phyloP scores from a whole-genome alignment of 2,113 vertebrate species.

The Phylloscopus trochiloides region DNA sequence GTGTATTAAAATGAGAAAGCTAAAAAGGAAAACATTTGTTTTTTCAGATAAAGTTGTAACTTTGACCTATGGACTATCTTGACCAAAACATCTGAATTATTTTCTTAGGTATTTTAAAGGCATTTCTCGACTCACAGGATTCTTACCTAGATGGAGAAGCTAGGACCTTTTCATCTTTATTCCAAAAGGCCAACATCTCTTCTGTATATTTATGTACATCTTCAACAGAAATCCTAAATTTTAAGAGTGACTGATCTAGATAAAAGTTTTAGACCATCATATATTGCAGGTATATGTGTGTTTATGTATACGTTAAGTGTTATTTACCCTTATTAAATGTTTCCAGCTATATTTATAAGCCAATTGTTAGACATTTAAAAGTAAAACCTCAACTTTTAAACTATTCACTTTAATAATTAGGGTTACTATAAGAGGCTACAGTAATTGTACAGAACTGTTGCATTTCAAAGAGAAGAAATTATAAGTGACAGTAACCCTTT shows the following conservation, averaged over 20 bases:
- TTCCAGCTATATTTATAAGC: not conserved
- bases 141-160: not conserved
- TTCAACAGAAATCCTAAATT: not conserved
- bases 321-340: not conserved
- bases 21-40: not conserved
- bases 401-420: conserved; percentile 22
- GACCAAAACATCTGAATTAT: not conserved
- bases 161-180: not conserved
- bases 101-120: not conserved
- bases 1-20: not conserved
- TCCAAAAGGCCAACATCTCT: not conserved
- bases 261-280: not conserved
- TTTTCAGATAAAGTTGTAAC: not conserved
- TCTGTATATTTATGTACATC: not conserved
- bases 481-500: conserved; percentile 47
- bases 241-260: not conserved
- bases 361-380: not conserved
- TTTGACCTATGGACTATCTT: not conserved
- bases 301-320: not conserved
- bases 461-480: conserved; percentile 44
- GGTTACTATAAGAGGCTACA: not conserved
- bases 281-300: not conserved
- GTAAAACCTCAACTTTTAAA: not conserved
- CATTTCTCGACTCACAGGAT: not conserved
- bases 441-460: not conserved